Evolutionary conservation across 2,113 vertebrate genomes (phyloP).

Genomic region (Scomber japonicus): DNA sequence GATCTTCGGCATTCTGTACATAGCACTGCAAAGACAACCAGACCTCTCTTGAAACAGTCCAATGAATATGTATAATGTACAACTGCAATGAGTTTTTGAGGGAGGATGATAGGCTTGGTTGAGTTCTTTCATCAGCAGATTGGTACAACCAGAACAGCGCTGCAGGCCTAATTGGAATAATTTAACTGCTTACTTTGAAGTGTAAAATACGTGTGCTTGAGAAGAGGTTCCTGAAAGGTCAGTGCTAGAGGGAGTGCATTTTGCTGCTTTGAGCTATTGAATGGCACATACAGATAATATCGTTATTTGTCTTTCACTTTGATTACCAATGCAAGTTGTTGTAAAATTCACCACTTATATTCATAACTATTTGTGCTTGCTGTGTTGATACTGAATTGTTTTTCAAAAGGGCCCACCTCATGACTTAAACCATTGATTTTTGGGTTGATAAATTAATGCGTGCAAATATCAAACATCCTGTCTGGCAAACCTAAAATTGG

Average conservation of each 20-base stretch:
- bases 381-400: constrained; percentile 18
- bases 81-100: constrained; percentile 35
- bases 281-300: constrained; percentile 46
- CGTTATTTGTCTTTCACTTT: constrained; percentile 50
- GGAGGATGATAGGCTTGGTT: constrained; percentile 45
- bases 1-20: neutral
- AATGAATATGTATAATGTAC: constrained; percentile 56
- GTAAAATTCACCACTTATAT: constrained; percentile 1
- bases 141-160: constrained; percentile 53
- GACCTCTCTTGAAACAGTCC: constrained; percentile 25
- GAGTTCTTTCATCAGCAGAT: constrained; percentile 77
- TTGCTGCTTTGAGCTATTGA: constrained; percentile 49
- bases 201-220: constrained; percentile 62
- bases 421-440: neutral
- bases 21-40: constrained; percentile 12
- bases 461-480: neutral
- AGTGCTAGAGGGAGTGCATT: constrained; percentile 55
- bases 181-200: constrained; percentile 79
- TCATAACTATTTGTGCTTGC: neutral
- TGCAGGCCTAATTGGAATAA: constrained; percentile 80
- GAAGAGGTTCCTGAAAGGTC: constrained; percentile 69
- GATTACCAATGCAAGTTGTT: constrained; percentile 8
- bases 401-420: neutral
- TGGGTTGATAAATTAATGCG: too few species aligned
- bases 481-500: too few species aligned